Percentiles rank a stretch among this genome's conserved stretches.
Evolutionary conservation across 2,888 invertebrate genomes (phyloP).

Genomic region (Andrena marginata): DNA sequence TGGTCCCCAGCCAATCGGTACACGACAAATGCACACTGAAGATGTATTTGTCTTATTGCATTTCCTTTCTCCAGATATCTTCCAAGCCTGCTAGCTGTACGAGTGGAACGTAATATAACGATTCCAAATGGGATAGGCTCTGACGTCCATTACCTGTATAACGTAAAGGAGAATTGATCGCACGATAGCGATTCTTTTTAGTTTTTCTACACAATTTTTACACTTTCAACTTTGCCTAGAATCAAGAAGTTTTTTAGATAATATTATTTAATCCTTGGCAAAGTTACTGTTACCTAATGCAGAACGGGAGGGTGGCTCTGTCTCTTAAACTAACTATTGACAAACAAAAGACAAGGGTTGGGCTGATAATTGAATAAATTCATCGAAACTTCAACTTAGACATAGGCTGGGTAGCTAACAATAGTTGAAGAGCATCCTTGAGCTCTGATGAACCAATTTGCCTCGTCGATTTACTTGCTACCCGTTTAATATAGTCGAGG

Average conservation of each 20-base stretch:
- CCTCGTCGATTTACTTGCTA: conserved; percentile 40
- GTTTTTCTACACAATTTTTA: neutral
- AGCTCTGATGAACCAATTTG: conserved; percentile 40
- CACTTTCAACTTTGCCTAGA: neutral
- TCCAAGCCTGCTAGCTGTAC: neutral
- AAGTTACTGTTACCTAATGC: neutral
- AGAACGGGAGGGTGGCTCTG: neutral
- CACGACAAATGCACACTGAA: conserved; percentile 7
- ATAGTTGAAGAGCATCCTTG: conserved; percentile 44
- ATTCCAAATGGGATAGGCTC: neutral
- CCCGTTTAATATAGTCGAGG: conserved; percentile 45
- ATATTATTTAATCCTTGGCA: neutral
- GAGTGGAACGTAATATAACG: conserved; percentile 17
- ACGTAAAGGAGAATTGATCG: neutral
- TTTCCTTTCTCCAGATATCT: neutral
- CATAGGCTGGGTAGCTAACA: conserved; percentile 6
- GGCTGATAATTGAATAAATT: conserved; percentile 1
- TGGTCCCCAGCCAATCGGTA: conserved; percentile 13
- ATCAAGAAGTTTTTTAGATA: neutral
- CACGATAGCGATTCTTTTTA: neutral
- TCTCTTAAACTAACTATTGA: neutral
- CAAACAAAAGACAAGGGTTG: neutral
- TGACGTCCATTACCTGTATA: conserved; percentile 1
- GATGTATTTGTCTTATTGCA: conserved; percentile 20
- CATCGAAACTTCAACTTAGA: neutral